Base-by-base conservation (phyloP, 2,113 vertebrate species). In the Stigmatopora nigra region DNA sequence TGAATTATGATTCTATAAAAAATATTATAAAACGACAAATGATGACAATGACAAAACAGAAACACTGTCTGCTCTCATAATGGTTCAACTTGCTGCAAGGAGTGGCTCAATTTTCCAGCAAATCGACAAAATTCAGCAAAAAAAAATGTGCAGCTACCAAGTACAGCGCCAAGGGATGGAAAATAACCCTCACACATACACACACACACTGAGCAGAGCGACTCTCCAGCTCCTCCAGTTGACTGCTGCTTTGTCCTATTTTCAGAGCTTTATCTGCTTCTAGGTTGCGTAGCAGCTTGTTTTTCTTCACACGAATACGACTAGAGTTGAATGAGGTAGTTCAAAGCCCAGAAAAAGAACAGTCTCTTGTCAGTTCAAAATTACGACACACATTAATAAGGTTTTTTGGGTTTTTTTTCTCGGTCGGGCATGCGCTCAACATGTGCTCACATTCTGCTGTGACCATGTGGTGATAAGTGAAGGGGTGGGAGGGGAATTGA, bases 261-360 rank as follows among this genome's bases (percentile, higher is more conserved):
- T 73, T 78, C 73, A 55, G 61, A 73, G 76, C 47, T 4, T 78
- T 66, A 74, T 82, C 75, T 64, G 73, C 64, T 72, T 76, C 51
- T 67, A 71, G 73, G 67, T 68, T 69, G 72, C 67, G 47, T 71
- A 78, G 82, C 72, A 70, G 80, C 74, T 78, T 81, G 68, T 82
- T 86, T 86, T 86, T 78, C 66, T 80, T 78, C 82, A 75, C 75
- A 78, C 79, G 65, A 81, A 78, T 72, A 69, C 75, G 69, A 31
- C 22, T 78, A 78, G 79, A 72, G 74, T 44, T 76, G 82, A 77
- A 82, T 77, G 86, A 84, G 80, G 79, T 79, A 78, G 80, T 71
- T 76, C 67, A 63, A 82, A 38, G 64, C 67, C 19, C 14, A 49
- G 4, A 71, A 47, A 73, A 25, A 31, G 11, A 16, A 2, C 6